Base-by-base conservation (phyloP, 1,140 invertebrate genomes). In the Ganaspis sp. region DNA sequence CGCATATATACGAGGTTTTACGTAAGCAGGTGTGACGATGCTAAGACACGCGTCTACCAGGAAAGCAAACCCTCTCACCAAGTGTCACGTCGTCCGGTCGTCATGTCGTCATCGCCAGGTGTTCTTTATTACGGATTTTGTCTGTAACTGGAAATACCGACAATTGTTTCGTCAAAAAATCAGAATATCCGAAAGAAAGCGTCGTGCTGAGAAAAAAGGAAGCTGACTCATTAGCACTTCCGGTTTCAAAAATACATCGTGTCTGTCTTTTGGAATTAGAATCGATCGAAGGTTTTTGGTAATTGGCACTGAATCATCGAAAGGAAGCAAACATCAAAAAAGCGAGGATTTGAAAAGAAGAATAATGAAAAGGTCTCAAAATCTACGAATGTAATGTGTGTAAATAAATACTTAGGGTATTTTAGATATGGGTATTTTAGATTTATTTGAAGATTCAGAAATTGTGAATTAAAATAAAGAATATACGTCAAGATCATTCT, bases 21-120 rank as follows among this genome's bases (percentile, higher is more conserved):
- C 87, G 84, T 89, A 91, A 91, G 89, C 88, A 91, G 88, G 90
- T 90, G 89, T 90, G 89, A 90, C 89, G 89, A 90, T 91, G 90
- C 89, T 83, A 80, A 86, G 87, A 91, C 90, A 91, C 89, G 89
- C 89, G 86, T 90, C 85, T 89, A 89, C 89, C 85, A 85, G 86
- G 89, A 89, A 91, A 86, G 70, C 78, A 75, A 69, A 73, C 74
- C 74, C 80, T 82, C 76, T 73, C 76, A 77, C 81, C 78, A 72
- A 80, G 72, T 64, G 58, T 23, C 58, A 64, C 58, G 58, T 64
- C 76, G 81, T 77, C 76, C 76, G 74, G 45, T 77, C 72, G 69
- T 80, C 73, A 69, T 69, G 76, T 77, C 70, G 83, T 76, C 82
- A 80, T 76, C 76, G 78, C 77, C 89, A 88, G 88, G 88, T 89